phyloP scores from a whole-genome alignment of 2,797 vertebrate species.

The Gobionotothen gibberifrons region DNA sequence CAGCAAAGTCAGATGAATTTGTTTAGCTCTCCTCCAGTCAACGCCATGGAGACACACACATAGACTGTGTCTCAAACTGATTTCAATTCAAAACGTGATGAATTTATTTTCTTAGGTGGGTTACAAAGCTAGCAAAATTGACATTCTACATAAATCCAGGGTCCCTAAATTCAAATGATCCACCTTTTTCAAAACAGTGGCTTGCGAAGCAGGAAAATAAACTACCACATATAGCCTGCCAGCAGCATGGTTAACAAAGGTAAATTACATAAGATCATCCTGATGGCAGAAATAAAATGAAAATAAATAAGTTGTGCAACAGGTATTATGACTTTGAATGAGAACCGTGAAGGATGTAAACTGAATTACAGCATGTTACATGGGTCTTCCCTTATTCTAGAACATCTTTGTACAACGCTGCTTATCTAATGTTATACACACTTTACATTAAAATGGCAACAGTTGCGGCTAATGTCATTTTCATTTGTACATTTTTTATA shows the following conservation, averaged over 20 bases:
- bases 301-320: background rate
- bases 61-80: background rate
- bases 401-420: no score
- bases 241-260: background rate
- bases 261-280: background rate
- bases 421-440: no score
- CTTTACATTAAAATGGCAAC: no score
- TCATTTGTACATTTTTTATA: no score
- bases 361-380: background rate
- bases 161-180: background rate
- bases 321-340: background rate
- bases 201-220: background rate
- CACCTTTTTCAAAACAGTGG: background rate
- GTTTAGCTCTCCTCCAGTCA: background rate
- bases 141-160: background rate
- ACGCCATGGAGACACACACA: conserved; percentile 4
- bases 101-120: background rate
- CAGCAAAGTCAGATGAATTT: background rate
- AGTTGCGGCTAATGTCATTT: no score
- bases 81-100: background rate
- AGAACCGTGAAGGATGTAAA: background rate
- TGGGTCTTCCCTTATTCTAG: no score
- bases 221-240: background rate
- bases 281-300: no score
- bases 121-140: background rate